Evolutionary conservation across 2,888 invertebrate genomes (phyloP), one percentile per base, ranked within the genome.

Genomic region (Heteropelma amictum): DNA sequence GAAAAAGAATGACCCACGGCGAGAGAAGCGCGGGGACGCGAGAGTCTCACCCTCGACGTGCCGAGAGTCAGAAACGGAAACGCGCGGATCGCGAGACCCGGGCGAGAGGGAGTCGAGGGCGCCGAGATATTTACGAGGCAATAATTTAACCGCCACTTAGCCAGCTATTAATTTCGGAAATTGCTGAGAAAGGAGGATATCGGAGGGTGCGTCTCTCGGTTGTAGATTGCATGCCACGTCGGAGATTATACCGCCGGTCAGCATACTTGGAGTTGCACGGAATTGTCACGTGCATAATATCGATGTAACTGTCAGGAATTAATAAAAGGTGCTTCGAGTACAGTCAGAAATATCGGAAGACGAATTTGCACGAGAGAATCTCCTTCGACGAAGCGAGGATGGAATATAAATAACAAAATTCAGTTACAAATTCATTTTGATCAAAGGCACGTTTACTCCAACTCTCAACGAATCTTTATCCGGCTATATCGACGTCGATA

Each of bases 111-210:
- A 77, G 81, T 77, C 79, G 83, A 85, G 85, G 84, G 85, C 84
- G 83, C 81, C 77, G 80, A 82, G 86, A 88, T 89, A 88, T 88
- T 89, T 89, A 89, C 88, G 89, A 88, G 87, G 89, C 86, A 87
- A 89, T 88, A 89, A 88, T 88, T 89, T 88, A 88, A 88, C 87
- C 88, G 86, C 85, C 88, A 88, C 88, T 89, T 89, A 89, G 87
- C 82, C 84, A 80, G 86, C 88, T 88, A 89, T 88, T 89, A 88
- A 89, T 89, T 88, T 88, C 84, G 84, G 85, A 85, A 88, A 88
- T 88, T 84, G 88, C 86, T 85, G 87, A 87, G 88, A 87, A 87
- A 86, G 87, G 81, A 82, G 83, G 80, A 84, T 82, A 81, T 81
- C 79, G 80, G 81, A 81, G 80, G 79, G 77, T 78, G 77, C 78